Conservation (phyloP, 2,888 invertebrate genomes). For the Acleris cristana region DNA sequence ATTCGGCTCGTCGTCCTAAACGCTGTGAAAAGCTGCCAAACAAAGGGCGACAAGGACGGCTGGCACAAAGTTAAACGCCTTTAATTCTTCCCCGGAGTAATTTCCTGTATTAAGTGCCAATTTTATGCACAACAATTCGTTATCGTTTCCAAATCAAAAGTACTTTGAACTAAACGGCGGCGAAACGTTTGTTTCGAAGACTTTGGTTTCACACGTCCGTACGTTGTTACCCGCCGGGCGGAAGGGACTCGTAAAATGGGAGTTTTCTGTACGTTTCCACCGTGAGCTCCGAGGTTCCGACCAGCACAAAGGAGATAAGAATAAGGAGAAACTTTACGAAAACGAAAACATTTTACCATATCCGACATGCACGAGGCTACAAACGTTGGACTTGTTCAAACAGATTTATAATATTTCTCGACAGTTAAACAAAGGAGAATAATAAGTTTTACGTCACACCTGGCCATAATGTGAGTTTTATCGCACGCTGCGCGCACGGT, state of each 20-base stretch:
- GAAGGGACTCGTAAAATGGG: conserved; percentile 53
- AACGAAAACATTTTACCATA: conserved; percentile 55
- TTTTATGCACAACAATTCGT: conserved; percentile 63
- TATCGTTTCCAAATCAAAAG: conserved; percentile 51
- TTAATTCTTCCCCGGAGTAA: conserved; percentile 66
- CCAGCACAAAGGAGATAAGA: conserved; percentile 55
- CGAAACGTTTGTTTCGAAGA: conserved; percentile 41
- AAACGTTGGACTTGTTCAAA: conserved; percentile 41
- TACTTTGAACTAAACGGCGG: conserved; percentile 40
- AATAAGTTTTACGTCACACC: no score
- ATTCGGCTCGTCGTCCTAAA: conserved; percentile 63
- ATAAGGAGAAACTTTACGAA: conserved; percentile 53
- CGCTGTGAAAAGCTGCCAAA: conserved; percentile 66
- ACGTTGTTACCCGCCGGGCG: conserved; percentile 42
- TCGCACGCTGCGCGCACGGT: no score
- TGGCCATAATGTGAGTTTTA: no score
- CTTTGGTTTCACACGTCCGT: conserved; percentile 40
- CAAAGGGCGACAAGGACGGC: conserved; percentile 66
- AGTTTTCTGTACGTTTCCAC: conserved; percentile 49
- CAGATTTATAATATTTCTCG: conserved; percentile 13
- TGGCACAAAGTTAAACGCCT: conserved; percentile 64
- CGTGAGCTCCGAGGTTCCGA: conserved; percentile 35
- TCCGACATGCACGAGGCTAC: conserved; percentile 44
- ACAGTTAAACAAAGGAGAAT: conserved; percentile 1
- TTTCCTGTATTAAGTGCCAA: conserved; percentile 66